Base-by-base conservation (phyloP, 2,888 invertebrate species). In the Caenorhabditis macrosperma region DNA sequence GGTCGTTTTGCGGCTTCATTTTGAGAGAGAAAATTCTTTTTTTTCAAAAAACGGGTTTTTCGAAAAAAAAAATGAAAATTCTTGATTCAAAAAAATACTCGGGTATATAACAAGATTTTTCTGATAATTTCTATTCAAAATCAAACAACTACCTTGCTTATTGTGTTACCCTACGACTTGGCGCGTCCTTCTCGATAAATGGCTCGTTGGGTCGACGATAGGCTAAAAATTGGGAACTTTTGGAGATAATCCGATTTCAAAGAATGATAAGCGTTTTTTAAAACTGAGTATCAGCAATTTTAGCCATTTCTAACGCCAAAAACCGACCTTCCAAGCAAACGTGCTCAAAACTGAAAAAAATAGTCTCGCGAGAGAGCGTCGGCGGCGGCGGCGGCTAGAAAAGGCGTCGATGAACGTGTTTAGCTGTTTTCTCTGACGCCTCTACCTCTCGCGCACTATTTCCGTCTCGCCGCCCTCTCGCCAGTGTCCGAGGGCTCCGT, bases 401-500 rank as follows among this genome's bases (percentile, higher is more conserved):
- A 44, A 44, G 44, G 44, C 44, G 44, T 44, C 44, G 6, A 9
- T 38, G 38, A 38, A 38, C 38, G 9, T 44, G 44, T 44, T 15
- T 15, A 38, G n/a, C n/a, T n/a, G n/a, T n/a, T 44, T 44, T 44
- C 44, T 44, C 44, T 44, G 44, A 3, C n/a, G n/a, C n/a, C n/a
- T n/a, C n/a, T n/a, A 35, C 4, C 48, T 48, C 68, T 68, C 68
- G 57, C 48, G 24, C 20, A 26, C 48, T 22, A 15, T 4, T 3
- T 24, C 28, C 26, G 7, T 68, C 59, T 59, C 35, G 48, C n/a
- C 10, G n/a, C 30, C 17, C 12, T 35, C n/a, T 7, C 5, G 33
- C 9, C 33, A 5, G 33, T 7, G 33, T 41, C 15, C 28, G 24
- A 33, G 55, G 17, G 68, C 68, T 68, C 57, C 68, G 52, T 59